Base-by-base conservation (phyloP, 2,113 vertebrate species). In the Cyprinodon tularosa region DNA sequence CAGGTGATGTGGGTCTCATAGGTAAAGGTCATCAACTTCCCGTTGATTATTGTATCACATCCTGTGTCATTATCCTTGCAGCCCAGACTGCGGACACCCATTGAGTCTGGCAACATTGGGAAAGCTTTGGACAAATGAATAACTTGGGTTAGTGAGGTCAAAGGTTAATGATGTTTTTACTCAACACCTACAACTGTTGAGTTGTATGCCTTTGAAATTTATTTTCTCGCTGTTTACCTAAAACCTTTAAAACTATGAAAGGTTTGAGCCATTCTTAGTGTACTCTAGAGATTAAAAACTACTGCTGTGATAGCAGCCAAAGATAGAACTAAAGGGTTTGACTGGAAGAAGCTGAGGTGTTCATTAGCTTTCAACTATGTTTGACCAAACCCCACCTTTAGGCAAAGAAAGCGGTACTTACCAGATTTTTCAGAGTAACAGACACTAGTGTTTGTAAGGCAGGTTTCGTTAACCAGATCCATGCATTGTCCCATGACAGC, bases 1-100 rank as follows among this genome's bases (percentile, higher is more conserved):
- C 89, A 93, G 8, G 6, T 0, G 42, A 83, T 87, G 3, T 10
- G n/a, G 74, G 62, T 61, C 29, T 71, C 88, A 77, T 77, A 90
- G 0, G 74, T 61, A 45, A 45, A 45, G 0, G 44, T 68, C 42
- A 84, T 22, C 13, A 91, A 0, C 10, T 20, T 76, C 6, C 0
- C 0, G 0, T 1, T 73, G 9, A 0, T 20, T 0, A 17, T 1
- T 83, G 85, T 0, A 65, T 45, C 44, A 45, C 44, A 45, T 8
- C 9, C 44, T 45, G 44, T 45, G 44, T 45, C 12, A 12, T 45
- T 45, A 11, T 45, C 44, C 44, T 12, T 45, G 50, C 62, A 42
- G 22, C 44, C 44, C 44, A 45, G 44, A 45, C 44, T 7, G 9
- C 44, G 9, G 6, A 45, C 9, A 12, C 6, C 9, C 44, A 45